Conservation (phyloP, 2,113 vertebrate species). For the Cathartes aura region DNA sequence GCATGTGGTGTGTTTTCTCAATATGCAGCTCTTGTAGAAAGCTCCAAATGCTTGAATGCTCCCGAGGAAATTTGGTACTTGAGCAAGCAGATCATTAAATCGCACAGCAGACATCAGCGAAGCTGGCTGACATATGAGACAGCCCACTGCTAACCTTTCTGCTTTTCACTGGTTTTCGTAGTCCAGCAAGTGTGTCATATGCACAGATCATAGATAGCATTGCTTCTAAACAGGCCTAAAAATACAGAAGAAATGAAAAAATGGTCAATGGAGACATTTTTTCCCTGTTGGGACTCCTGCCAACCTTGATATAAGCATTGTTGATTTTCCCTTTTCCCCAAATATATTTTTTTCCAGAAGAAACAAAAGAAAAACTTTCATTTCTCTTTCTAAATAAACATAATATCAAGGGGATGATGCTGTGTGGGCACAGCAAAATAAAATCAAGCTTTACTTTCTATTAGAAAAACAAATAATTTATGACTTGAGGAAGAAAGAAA, state of each 20-base stretch:
- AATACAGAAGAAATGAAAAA: background rate
- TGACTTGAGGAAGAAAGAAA: background rate
- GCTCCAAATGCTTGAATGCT: background rate
- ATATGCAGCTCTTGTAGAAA: background rate
- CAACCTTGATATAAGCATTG: background rate
- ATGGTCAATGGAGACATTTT: background rate
- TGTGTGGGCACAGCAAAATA: background rate
- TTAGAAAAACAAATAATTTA: conserved; percentile 10
- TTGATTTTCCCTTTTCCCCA: background rate
- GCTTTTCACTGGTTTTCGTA: background rate
- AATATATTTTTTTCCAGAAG: background rate
- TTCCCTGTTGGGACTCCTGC: background rate
- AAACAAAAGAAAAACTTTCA: background rate
- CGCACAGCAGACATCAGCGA: background rate
- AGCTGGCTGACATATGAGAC: background rate
- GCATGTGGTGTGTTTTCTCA: background rate
- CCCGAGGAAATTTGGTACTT: background rate
- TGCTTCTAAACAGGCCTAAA: background rate
- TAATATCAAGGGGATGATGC: background rate
- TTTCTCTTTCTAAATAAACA: background rate
- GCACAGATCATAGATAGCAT: background rate
- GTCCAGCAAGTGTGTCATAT: background rate
- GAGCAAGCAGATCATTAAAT: background rate
- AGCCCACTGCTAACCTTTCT: background rate
- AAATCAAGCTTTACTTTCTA: background rate